Evolutionary conservation across 2,888 invertebrate species (phyloP).

Genomic region (Rhogogaster chlorosoma): DNA sequence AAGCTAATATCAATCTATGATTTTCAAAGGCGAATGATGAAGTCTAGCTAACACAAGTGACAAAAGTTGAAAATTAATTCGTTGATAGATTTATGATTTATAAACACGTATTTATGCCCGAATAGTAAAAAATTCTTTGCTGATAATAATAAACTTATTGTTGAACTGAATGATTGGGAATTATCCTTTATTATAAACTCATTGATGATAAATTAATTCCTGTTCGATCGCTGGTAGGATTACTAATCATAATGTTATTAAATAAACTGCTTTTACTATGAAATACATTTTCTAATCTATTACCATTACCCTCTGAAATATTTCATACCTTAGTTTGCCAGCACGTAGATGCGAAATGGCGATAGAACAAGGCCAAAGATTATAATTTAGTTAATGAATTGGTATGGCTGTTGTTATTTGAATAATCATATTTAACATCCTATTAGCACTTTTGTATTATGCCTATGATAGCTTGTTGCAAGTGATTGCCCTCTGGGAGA

Average conservation of each 20-base stretch:
- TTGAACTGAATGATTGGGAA: not conserved
- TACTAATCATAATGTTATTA: conserved; percentile 18
- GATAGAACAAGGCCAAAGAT: not conserved
- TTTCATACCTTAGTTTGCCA: not conserved
- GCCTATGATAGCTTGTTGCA: no score
- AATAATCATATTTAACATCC: no score
- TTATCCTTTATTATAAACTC: conserved; percentile 7
- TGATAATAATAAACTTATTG: conserved; percentile 25
- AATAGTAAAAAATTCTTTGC: conserved; percentile 9
- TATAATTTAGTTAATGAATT: not conserved
- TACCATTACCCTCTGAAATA: not conserved
- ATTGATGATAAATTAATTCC: conserved; percentile 10
- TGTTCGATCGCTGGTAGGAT: conserved; percentile 10
- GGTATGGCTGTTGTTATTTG: no score
- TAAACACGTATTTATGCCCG: not conserved
- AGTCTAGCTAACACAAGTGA: conserved; percentile 1
- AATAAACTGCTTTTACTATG: conserved; percentile 40
- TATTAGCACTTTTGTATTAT: no score
- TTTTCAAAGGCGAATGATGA: not conserved
- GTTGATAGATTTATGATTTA: conserved; percentile 18
- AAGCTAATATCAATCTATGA: not conserved
- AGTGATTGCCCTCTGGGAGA: no score
- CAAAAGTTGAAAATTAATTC: not conserved
- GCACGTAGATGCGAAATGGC: not conserved
- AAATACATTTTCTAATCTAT: not conserved